These are phyloP conservation scores for Synchiropus splendidus DNA, from an alignment of 2,113 vertebrate species.

Conservation along the genomic window DNA sequence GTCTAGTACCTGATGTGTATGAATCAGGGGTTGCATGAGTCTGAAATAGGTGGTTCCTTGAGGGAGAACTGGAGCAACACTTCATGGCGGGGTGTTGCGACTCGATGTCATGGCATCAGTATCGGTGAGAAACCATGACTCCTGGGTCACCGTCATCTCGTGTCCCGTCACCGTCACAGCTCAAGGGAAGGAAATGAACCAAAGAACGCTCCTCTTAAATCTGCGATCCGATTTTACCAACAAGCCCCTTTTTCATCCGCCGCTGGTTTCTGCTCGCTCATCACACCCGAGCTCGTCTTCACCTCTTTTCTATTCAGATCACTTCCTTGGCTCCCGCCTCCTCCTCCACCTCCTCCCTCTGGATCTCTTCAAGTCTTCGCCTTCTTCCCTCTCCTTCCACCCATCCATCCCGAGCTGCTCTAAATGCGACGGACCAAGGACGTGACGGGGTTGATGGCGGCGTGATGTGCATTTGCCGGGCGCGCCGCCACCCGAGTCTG, in stretches of 20 bases:
- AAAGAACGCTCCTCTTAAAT: too few species aligned
- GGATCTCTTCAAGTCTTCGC: slow-evolving; percentile 11
- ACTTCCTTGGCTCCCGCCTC: slow-evolving; percentile 31
- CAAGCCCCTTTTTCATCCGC: slow-evolving; percentile 10
- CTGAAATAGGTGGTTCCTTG: too few species aligned
- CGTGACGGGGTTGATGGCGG: slow-evolving; percentile 20
- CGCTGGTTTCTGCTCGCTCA: slow-evolving; percentile 23
- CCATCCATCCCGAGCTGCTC: slow-evolving; percentile 14
- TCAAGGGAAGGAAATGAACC: too few species aligned
- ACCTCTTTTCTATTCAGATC: slow-evolving; percentile 46
- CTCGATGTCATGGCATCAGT: too few species aligned
- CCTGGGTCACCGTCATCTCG: too few species aligned
- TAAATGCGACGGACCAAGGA: slow-evolving; percentile 33
- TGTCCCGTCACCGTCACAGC: too few species aligned
- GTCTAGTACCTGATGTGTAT: too few species aligned
- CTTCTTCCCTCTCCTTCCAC: slow-evolving; percentile 1
- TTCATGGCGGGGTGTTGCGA: too few species aligned
- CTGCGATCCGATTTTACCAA: too few species aligned
- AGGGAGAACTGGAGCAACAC: too few species aligned
- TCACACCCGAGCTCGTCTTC: slow-evolving; percentile 8
- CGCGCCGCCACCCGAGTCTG: slow-evolving; percentile 26
- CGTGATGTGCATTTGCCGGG: slow-evolving; percentile 25
- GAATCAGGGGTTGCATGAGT: too few species aligned
- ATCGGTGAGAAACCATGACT: too few species aligned
- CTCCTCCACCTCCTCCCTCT: slow-evolving; percentile 17